Base-by-base conservation (phyloP, 2,797 vertebrate genomes). In the Myripristis jacobus region DNA sequence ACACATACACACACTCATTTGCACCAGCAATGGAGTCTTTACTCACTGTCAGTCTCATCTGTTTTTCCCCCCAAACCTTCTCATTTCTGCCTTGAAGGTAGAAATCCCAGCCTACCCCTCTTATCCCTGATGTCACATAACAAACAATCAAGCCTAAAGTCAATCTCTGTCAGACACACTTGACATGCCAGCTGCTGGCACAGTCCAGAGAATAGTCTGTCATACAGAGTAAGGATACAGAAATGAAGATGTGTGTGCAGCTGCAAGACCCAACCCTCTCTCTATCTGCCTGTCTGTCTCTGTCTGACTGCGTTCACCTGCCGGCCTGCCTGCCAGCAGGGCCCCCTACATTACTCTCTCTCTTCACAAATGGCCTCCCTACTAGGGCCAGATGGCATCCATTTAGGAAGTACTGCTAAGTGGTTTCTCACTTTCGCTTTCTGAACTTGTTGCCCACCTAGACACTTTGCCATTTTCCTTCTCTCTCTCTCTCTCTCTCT, bases 351-450 rank as follows among this genome's bases (percentile, higher is more conserved):
- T 67, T 79, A n/a, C n/a, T 70, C 58, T 74, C 53, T 79, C 44
- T 81, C 85, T 59, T 61, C 76, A 82, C 74, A 82, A 81, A 88
- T 86, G 44, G 80, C 73, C 79, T 87, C 75, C 81, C 75, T 68
- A 79, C 61, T 70, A 72, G 67, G 66, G 71, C 77, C 89, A 92
- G 84, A 90, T 88, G 87, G 84, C 63, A 53, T 79, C 82, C 66
- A 86, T 92, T 93, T 89, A 89, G 73, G 56, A 63, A 75, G 55
- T 46, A 19, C 57, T 53, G 61, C 31, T 75, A 64, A 76, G 66
- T 78, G 66, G 57, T 84, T 87, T 77, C 66, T 87, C 65, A 73
- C 80, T 78, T 68, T 81, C 52, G 69, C 66, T 86, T 82, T 77
- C 56, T 67, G 66, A 79, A 80, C 70, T 76, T 78, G 57, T 75